Conservation (phyloP, 2,797 vertebrate species). For the Myotis pilosus region DNA sequence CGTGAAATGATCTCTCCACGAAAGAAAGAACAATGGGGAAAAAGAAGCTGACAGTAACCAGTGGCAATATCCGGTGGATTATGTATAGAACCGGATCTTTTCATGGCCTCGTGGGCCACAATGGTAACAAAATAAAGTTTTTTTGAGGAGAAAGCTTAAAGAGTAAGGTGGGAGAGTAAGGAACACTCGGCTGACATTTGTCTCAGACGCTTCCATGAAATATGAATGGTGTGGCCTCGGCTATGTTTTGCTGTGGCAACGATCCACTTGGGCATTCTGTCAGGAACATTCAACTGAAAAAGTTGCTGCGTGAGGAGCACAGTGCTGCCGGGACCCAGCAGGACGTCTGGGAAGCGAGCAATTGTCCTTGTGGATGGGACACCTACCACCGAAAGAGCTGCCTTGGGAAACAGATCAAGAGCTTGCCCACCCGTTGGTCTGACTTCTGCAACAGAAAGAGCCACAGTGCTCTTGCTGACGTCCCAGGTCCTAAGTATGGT, state of each 20-base stretch:
- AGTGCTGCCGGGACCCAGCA: not conserved
- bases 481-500: not conserved
- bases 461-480: not conserved
- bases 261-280: conserved; percentile 31
- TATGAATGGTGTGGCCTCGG: not conserved
- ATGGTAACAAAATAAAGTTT: not conserved
- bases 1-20: not conserved
- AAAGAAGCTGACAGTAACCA: not conserved
- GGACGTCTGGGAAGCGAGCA: conserved; percentile 3
- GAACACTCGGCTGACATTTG: not conserved
- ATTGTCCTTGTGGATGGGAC: conserved; percentile 44
- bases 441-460: not conserved
- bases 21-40: conserved; percentile 35
- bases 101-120: not conserved
- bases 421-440: not conserved
- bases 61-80: not conserved
- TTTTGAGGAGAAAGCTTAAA: conserved; percentile 4
- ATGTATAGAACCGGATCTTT: not conserved
- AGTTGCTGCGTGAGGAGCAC: conserved; percentile 33
- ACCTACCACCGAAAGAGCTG: conserved; percentile 20
- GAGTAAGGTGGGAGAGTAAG: not conserved
- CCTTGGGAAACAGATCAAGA: conserved; percentile 59
- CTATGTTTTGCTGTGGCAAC: not conserved
- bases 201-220: conserved; percentile 32
- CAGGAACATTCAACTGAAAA: conserved; percentile 65